A percentile compares a stretch with the other conserved stretches of the same genome.
Evolutionary conservation across 2,113 vertebrate genomes (phyloP).

Genomic region (Lamprotornis superbus): DNA sequence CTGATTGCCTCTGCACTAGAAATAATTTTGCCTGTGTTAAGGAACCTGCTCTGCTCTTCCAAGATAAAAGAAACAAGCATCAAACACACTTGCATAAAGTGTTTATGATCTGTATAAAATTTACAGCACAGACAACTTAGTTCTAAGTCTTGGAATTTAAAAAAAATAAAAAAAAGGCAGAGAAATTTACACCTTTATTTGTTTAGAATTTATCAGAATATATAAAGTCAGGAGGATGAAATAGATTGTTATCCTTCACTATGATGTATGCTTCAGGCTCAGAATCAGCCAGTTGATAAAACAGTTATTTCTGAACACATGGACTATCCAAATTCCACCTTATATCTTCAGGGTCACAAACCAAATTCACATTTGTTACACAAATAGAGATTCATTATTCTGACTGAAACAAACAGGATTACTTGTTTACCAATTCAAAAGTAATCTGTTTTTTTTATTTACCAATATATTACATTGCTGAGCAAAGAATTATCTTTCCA

Average conservation of each 20-base stretch:
- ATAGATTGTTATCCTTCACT: conserved; percentile 5
- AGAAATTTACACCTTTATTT: not conserved
- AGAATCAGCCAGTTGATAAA: conserved; percentile 6
- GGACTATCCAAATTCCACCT: not conserved
- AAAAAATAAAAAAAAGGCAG: not conserved
- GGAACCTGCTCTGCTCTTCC: not conserved
- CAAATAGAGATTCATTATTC: conserved; percentile 42
- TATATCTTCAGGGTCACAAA: conserved; percentile 25
- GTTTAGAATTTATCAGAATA: conserved; percentile 8
- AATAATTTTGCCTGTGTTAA: not conserved
- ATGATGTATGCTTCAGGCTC: not conserved
- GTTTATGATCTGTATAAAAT: not conserved
- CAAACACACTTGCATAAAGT: not conserved
- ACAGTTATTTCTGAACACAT: not conserved
- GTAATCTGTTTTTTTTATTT: conserved; percentile 49
- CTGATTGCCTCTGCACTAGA: not conserved
- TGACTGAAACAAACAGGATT: conserved; percentile 38
- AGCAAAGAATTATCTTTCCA: conserved; percentile 35
- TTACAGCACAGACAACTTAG: not conserved
- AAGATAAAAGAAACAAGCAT: not conserved
- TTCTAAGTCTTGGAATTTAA: not conserved
- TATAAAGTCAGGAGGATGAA: not conserved
- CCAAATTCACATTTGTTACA: conserved; percentile 13
- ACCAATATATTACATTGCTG: conserved; percentile 16
- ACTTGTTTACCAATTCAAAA: conserved; percentile 58